phyloP scores from a whole-genome alignment of 2,797 vertebrate genomes.

The Parotocinclus haroldoi region DNA sequence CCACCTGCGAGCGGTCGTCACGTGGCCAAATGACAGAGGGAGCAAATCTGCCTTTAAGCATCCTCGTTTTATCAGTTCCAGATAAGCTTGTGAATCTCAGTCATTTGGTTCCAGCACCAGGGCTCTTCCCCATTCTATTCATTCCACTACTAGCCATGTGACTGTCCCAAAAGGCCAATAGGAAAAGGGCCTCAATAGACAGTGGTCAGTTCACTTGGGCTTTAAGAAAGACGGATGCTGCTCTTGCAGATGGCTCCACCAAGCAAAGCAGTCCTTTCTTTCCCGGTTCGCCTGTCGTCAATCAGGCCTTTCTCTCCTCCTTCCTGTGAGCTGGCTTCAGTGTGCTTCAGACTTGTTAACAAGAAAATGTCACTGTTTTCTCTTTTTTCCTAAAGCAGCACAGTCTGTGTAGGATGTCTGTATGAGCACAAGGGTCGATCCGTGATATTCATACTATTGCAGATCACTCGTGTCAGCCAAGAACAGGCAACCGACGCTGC shows the following conservation, averaged over 20 bases:
- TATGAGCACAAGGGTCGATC: too few relatives aligned
- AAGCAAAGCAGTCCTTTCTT: slow-evolving; percentile 40
- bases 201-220: slow-evolving; percentile 59
- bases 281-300: slow-evolving; percentile 26
- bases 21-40: slow-evolving; percentile 19
- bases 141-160: slow-evolving; percentile 47
- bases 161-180: slow-evolving; percentile 51
- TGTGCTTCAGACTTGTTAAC: slow-evolving; percentile 6
- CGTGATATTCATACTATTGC: too few relatives aligned
- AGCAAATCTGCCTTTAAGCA: slow-evolving; percentile 25
- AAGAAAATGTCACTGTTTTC: too few relatives aligned
- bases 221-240: slow-evolving; percentile 49
- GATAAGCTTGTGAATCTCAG: slow-evolving; percentile 59
- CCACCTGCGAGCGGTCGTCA: too few relatives aligned
- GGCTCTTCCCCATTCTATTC: slow-evolving; percentile 59
- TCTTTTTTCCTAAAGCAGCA: too few relatives aligned
- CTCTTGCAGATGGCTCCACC: slow-evolving; percentile 38
- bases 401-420: too few relatives aligned
- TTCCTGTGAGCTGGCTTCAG: slow-evolving; percentile 40
- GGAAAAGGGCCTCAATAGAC: slow-evolving; percentile 52
- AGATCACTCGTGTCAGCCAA: too few relatives aligned
- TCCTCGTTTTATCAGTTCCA: slow-evolving; percentile 18
- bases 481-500: too few relatives aligned
- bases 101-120: slow-evolving; percentile 54
- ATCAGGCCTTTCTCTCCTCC: slow-evolving; percentile 32